Conservation (phyloP, 2,888 invertebrate genomes). For the Endomychus coccineus region DNA sequence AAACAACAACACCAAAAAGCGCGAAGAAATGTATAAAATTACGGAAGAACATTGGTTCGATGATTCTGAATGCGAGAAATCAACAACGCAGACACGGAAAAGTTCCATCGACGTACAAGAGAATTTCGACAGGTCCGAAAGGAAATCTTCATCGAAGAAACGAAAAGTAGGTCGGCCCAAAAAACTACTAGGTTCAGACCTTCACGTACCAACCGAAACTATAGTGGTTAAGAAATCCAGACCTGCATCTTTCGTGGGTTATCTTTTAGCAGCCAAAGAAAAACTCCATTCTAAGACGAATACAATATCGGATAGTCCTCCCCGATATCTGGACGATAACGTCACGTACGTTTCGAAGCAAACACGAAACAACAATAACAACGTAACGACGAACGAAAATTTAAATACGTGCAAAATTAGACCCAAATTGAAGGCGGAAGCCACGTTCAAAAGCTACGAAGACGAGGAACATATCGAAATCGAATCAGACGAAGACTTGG, state of each 20-base stretch:
- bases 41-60: background rate
- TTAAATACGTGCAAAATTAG: constrained; percentile 53
- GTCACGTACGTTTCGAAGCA: constrained; percentile 28
- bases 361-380: constrained; percentile 33
- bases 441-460: constrained; percentile 48
- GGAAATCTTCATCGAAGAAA: constrained; percentile 52
- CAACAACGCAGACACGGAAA: constrained; percentile 2
- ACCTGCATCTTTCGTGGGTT: constrained; percentile 59
- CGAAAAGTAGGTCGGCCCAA: constrained; percentile 77
- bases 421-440: constrained; percentile 66
- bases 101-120: constrained; percentile 3
- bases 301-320: constrained; percentile 49
- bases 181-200: constrained; percentile 53
- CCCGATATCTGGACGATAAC: constrained; percentile 41
- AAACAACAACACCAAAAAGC: constrained; percentile 6
- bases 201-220: constrained; percentile 63
- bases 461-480: constrained; percentile 4
- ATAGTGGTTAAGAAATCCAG: constrained; percentile 77
- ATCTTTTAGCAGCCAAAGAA: constrained; percentile 57
- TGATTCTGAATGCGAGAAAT: constrained; percentile 3
- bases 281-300: constrained; percentile 48
- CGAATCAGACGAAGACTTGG: constrained; percentile 29
- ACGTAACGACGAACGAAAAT: constrained; percentile 22
- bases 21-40: background rate
- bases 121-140: constrained; percentile 10